A percentile compares a stretch with the other conserved stretches of the same genome.
Evolutionary conservation across 2,113 vertebrate species (phyloP).

Genomic region (Perca flavescens): DNA sequence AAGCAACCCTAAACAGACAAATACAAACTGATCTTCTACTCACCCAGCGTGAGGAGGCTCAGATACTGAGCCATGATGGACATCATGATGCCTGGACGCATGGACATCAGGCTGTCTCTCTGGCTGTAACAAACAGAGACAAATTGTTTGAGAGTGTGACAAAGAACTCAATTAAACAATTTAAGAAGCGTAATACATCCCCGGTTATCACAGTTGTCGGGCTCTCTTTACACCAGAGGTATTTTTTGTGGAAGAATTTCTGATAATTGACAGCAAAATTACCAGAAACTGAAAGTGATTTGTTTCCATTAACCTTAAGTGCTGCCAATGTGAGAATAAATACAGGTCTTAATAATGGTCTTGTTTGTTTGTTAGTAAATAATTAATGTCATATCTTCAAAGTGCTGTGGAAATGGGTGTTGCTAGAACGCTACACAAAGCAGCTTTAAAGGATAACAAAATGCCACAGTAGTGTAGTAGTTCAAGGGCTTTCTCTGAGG

Average conservation of each 20-base stretch:
- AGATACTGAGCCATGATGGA: constrained; percentile 59
- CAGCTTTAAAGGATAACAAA: not conserved
- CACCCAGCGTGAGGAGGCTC: constrained; percentile 78
- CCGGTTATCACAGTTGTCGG: not conserved
- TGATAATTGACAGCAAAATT: not conserved
- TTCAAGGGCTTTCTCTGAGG: not conserved
- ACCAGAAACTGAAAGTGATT: not conserved
- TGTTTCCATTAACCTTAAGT: not conserved
- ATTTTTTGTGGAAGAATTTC: not conserved
- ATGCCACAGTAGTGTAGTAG: not conserved
- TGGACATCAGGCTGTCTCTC: constrained; percentile 44
- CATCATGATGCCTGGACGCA: constrained; percentile 37
- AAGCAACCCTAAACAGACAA: not conserved
- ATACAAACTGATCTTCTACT: constrained; percentile 50
- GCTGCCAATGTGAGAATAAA: not conserved
- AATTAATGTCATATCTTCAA: not conserved
- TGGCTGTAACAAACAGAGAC: constrained; percentile 66
- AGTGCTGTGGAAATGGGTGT: not conserved
- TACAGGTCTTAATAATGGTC: not conserved
- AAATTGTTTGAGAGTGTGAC: constrained; percentile 5
- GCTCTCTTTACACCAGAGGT: not conserved
- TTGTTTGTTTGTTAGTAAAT: constrained; percentile 2
- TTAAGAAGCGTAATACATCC: not conserved
- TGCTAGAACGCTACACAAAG: not conserved
- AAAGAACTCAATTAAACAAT: constrained; percentile 1